These are phyloP conservation scores for Manis crassicaudata DNA, from an alignment of 2,797 vertebrate species.

Conservation along the genomic window DNA sequence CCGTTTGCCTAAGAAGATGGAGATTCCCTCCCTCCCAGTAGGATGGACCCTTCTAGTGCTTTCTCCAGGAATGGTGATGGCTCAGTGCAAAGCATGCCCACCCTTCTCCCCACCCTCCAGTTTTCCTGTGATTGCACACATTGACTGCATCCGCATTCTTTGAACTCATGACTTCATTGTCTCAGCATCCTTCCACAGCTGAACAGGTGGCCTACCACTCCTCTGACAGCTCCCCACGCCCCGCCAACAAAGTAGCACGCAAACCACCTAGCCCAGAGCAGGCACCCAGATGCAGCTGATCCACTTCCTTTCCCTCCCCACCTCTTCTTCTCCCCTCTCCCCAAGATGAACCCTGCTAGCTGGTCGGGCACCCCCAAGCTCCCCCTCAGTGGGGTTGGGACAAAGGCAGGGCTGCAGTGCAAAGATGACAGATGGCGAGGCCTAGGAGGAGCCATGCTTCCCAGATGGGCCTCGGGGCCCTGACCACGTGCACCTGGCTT, in stretches of 20 bases:
- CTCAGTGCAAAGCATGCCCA: background rate
- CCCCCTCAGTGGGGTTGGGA: no score
- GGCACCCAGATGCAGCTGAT: background rate
- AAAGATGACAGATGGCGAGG: background rate
- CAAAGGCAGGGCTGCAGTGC: background rate
- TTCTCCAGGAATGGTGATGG: background rate
- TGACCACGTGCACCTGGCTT: no score
- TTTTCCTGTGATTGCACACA: background rate
- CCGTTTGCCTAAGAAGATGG: background rate
- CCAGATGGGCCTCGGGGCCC: background rate
- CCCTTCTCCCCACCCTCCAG: background rate
- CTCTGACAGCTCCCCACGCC: background rate
- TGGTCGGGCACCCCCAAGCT: background rate
- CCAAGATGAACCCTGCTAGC: background rate
- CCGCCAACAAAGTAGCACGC: background rate
- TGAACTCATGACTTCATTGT: background rate
- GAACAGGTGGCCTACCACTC: background rate
- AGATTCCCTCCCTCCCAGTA: background rate
- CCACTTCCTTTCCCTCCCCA: background rate
- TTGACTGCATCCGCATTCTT: background rate
- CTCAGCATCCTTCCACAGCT: background rate
- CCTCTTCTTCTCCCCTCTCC: background rate
- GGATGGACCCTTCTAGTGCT: background rate
- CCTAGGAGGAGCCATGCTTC: accelerated
- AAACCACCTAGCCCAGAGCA: background rate